Base-by-base conservation (phyloP, 2,113 vertebrate genomes). In the Paralichthys olivaceus region DNA sequence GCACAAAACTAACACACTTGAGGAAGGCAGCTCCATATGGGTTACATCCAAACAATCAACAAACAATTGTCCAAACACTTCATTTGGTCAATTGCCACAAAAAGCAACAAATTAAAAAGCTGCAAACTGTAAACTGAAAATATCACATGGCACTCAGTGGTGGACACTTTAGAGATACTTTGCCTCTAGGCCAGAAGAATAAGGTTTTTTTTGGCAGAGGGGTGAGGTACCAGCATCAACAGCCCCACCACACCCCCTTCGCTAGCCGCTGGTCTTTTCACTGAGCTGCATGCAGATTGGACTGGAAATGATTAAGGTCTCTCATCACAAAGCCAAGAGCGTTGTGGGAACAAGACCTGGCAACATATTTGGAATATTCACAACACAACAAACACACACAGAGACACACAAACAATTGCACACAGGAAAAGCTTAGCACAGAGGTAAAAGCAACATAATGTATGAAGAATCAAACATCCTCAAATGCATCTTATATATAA, bases 161-260 rank as follows among this genome's bases (percentile, higher is more conserved):
- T 69, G 58, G 73, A 70, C 43, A 61, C 32, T 59, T 59, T 61
- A 26, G 61, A 79, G 61, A 79, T 28, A 57, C 23, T 69, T 67
- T 69, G 79, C 6, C 11, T 22, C 14, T 2, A 2, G 60, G 59
- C 58, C 63, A 64, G 58, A 81, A 71, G 62, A 80, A 70, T 76
- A 67, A 0, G n/a, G 49, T 83, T 80, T 71, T 23, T 37, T 40
- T 77, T 89, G 89, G 85, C 79, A 84, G 66, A 75, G 34, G 23
- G 47, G 19, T 20, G 75, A 80, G 65, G 80, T 65, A 78, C 79
- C 79, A 84, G 89, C 87, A 89, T 92, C 83, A 86, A 84, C 84
- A 67, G 62, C 62, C 54, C 87, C 55, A 92, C 90, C 91, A 92
- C 91, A 90, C 91, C 89, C 91, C 90, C 89, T 90, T 89, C 65